Percentiles rank a stretch among this genome's conserved stretches.
Conservation (phyloP, 2,888 invertebrate genomes). For the Cordilura impudica region DNA sequence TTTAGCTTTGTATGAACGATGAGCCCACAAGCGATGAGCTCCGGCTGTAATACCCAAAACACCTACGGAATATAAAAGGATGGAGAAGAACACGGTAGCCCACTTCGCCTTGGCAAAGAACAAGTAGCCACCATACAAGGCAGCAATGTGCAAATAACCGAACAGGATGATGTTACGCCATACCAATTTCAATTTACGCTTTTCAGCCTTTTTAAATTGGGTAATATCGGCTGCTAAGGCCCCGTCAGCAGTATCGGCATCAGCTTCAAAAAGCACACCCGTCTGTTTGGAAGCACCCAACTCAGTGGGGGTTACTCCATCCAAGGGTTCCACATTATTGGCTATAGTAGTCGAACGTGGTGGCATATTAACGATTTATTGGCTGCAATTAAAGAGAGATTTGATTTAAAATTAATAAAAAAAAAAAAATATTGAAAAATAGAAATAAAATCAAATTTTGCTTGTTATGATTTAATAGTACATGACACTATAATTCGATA, state of each 20-base stretch:
- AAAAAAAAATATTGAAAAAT: neutral
- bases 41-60: constrained; percentile 97
- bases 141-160: constrained; percentile 85
- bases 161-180: constrained; percentile 91
- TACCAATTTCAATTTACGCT: constrained; percentile 81
- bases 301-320: constrained; percentile 24
- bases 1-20: constrained; percentile 96
- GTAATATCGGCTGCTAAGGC: constrained; percentile 80
- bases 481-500: no score
- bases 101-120: constrained; percentile 86
- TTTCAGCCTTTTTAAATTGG: constrained; percentile 80
- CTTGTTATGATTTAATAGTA: no score
- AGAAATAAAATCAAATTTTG: no score
- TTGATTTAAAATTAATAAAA: neutral
- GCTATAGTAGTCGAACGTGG: constrained; percentile 68
- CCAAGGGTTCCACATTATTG: constrained; percentile 48
- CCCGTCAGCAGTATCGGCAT: constrained; percentile 82
- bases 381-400: constrained; percentile 24
- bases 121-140: constrained; percentile 86
- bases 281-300: constrained; percentile 72
- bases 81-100: constrained; percentile 84
- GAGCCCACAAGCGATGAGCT: constrained; percentile 96
- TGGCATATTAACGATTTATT: constrained; percentile 66
- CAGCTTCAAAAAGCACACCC: constrained; percentile 82
- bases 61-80: constrained; percentile 85